Evolutionary conservation across 2,797 vertebrate species (phyloP).

Genomic region (Mormyrops attenuatus): DNA sequence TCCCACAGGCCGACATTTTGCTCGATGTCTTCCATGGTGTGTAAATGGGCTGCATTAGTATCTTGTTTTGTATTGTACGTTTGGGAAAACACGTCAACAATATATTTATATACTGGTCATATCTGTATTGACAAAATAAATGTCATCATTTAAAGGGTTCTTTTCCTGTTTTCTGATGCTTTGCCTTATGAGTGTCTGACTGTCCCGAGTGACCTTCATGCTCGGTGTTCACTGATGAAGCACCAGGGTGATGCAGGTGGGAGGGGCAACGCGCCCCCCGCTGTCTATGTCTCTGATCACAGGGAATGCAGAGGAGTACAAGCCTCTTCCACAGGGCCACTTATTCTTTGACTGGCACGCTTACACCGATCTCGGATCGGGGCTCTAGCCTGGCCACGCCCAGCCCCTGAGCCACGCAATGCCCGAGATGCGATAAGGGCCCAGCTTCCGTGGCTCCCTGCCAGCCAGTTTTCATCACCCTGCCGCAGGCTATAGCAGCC

Average conservation of each 20-base stretch:
- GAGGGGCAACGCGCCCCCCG: not conserved
- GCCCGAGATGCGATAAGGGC: not conserved
- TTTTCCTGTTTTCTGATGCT: not conserved
- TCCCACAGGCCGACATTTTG: not conserved
- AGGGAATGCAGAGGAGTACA: not conserved
- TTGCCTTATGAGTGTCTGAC: conserved; percentile 2
- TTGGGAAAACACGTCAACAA: conserved; percentile 39
- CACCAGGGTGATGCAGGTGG: not conserved
- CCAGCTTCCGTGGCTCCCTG: not conserved
- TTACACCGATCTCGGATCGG: not conserved
- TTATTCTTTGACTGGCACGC: not conserved
- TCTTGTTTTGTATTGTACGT: conserved; percentile 41
- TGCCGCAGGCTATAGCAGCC: conserved; percentile 33
- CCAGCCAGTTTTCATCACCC: conserved; percentile 30
- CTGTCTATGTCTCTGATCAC: conserved; percentile 20
- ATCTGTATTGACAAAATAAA: conserved; percentile 62
- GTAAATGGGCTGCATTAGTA: conserved; percentile 38
- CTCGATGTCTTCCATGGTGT: conserved; percentile 26
- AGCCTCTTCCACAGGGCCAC: not conserved
- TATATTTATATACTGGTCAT: conserved; percentile 51
- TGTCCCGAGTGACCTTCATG: not conserved
- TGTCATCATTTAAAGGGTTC: conserved; percentile 42
- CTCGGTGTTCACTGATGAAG: not conserved
- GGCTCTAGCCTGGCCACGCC: not conserved
- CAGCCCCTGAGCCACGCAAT: not conserved